Evolutionary conservation across 2,113 vertebrate species (phyloP), one percentile per base, ranked within the genome.

Genomic region (Amblyornis subalaris): DNA sequence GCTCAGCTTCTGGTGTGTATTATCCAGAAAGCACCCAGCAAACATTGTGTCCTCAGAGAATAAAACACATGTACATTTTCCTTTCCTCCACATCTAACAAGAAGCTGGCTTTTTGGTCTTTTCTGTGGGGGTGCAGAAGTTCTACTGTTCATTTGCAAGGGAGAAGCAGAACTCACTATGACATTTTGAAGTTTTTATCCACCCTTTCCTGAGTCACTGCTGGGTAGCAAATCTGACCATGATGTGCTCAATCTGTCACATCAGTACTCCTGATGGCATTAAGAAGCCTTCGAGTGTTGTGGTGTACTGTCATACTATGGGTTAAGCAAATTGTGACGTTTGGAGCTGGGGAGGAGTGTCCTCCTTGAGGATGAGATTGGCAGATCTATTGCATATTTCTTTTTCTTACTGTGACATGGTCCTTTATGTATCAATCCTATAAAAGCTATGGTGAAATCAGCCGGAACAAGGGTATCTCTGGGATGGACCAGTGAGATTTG

Each of bases 241-340:
- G 23, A 18, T 0, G 0, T 36, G 19, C n/a, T 71, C 1, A 4
- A 4, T 70, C 21, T 26, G 7, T 75, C 21, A 11, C 29, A 22
- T 10, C 44, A 35, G 23, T 35, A 16, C 22, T 73, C 9, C 31
- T 58, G 6, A 40, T 6, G 6, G 40, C 40, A 50, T 15, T 55
- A 40, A n/a, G 57, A 79, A 61, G 5, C 0, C 21, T 60, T 64
- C 4, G 14, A 10, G 5, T 0, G 0, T 14, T 78, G 4, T 0
- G 1, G 23, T 71, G 7, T 12, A 18, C 7, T 55, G 13, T 29
- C 25, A 26, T 42, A 12, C 3, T 21, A 71, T 78, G 16, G 14
- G 50, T 82, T 58, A 82, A 87, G 40, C 4, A 45, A 58, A 64
- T 33, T 0, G 6, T 54, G 14, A 77, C 31, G 23, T 66, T 53